Percentiles rank a stretch among this genome's conserved stretches.
Evolutionary conservation across 2,888 invertebrate species (phyloP).

Genomic region (Mechanitis mazaeus): DNA sequence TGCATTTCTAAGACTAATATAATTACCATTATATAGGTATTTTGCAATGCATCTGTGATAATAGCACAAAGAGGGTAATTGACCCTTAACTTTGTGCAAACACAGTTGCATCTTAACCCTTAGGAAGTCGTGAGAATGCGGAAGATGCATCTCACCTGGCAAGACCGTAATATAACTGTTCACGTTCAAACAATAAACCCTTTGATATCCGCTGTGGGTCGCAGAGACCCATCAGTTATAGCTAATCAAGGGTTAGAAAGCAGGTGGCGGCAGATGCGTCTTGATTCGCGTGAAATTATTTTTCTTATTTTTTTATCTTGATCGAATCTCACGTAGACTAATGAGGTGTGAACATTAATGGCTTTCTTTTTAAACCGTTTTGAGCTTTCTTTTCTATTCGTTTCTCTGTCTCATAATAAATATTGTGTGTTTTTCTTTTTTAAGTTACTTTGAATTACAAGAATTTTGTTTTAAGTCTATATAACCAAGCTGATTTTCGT

Average conservation of each 20-base stretch:
- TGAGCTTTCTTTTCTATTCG: conserved; percentile 28
- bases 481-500: too few relatives aligned
- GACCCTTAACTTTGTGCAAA: conserved; percentile 31
- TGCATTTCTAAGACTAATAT: too few relatives aligned
- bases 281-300: conserved; percentile 73
- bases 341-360: conserved; percentile 71
- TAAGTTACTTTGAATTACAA: too few relatives aligned
- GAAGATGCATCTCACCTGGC: conserved; percentile 61
- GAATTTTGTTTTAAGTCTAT: too few relatives aligned
- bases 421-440: too few relatives aligned
- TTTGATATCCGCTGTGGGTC: conserved; percentile 58
- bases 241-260: conserved; percentile 61
- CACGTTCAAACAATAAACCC: conserved; percentile 58
- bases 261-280: conserved; percentile 72
- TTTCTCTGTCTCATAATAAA: not conserved
- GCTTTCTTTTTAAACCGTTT: conserved; percentile 43
- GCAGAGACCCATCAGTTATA: conserved; percentile 44
- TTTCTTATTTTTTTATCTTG: conserved; percentile 48
- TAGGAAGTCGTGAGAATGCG: conserved; percentile 62
- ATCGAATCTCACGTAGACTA: conserved; percentile 57
- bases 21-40: not conserved
- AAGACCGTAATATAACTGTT: conserved; percentile 66
- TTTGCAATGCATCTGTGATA: not conserved
- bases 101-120: conserved; percentile 53
- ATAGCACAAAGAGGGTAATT: not conserved